Conservation (phyloP, 1,140 invertebrate species). For the Eueides isabella region DNA sequence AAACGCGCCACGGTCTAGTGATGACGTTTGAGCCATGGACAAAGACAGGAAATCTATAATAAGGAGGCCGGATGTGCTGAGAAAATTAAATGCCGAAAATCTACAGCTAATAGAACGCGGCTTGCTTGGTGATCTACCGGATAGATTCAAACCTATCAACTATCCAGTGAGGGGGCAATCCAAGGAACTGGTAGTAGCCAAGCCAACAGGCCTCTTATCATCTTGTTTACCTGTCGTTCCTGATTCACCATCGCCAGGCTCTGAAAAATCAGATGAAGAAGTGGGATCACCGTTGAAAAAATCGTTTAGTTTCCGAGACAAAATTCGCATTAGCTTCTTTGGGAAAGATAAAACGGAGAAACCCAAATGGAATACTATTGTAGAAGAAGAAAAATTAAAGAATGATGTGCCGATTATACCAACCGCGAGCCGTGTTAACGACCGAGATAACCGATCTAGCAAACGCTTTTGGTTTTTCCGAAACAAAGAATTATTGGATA, state of each 20-base stretch:
- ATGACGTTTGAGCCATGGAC: slow-evolving; percentile 68
- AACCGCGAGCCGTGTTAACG: slow-evolving; percentile 28
- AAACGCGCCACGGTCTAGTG: slow-evolving; percentile 51
- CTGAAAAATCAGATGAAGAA: slow-evolving; percentile 54
- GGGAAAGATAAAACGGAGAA: slow-evolving; percentile 65
- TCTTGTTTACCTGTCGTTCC: slow-evolving; percentile 60
- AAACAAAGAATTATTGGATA: slow-evolving; percentile 61
- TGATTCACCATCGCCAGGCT: slow-evolving; percentile 49
- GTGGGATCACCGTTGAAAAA: slow-evolving; percentile 62
- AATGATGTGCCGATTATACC: slow-evolving; percentile 15
- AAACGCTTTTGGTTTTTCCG: slow-evolving; percentile 75
- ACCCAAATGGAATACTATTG: slow-evolving; percentile 58
- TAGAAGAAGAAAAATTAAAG: slow-evolving; percentile 52
- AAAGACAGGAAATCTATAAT: slow-evolving; percentile 57
- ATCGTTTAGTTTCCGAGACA: slow-evolving; percentile 72
- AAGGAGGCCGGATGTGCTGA: slow-evolving; percentile 62
- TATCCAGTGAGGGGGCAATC: slow-evolving; percentile 53
- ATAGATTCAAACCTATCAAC: slow-evolving; percentile 57
- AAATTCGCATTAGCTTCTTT: slow-evolving; percentile 65
- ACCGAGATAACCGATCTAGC: slow-evolving; percentile 57
- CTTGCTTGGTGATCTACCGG: slow-evolving; percentile 66
- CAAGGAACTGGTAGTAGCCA: slow-evolving; percentile 53
- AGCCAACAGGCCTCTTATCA: slow-evolving; percentile 58
- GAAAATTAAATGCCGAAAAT: slow-evolving; percentile 67
- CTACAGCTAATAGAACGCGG: slow-evolving; percentile 69